Base-by-base conservation (phyloP, 2,113 vertebrate species). In the Poeciliopsis turrubarensis region DNA sequence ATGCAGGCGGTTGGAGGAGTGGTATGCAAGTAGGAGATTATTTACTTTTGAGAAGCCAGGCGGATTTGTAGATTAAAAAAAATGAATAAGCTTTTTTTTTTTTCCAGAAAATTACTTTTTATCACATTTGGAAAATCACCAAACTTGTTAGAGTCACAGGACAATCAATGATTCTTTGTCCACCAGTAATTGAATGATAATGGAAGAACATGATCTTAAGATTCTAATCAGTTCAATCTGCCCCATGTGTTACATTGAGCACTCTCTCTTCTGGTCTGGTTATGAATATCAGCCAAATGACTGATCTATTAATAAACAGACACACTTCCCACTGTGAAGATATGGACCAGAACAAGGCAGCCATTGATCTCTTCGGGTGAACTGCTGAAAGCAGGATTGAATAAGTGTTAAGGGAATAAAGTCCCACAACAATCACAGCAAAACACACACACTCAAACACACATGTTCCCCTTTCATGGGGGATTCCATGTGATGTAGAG, bases 271-370 rank as follows among this genome's bases (percentile, higher is more conserved):
- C 84, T 84, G 76, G 73, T 85, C 87, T 75, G 85, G 72, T 83
- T 90, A 91, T 85, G 81, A 89, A 86, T 89, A 87, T 82, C 71
- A 82, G 85, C 82, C 87, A 86, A 81, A 34, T 82, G 81, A 85
- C 84, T 71, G 66, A 32, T 68, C 86, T 91, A 89, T 92, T 91
- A 89, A 92, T 92, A 93, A 89, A 77, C 78, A 81, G 84, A 71
- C 79, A 72, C 73, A 72, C 69, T 80, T 82, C 77, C 75, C 51
- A 66, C 74, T 77, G 83, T 77, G 80, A 77, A 81, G 77, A 86
- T 86, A 83, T 77, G 75, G 75, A 81, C 82, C 77, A 85, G 85
- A 92, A 87, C 84, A 86, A 88, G 78, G 76, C 66, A 65, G 68
- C 60, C 72, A 83, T 79, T 92, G 86, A 90, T 92, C 87, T 81